These are phyloP conservation scores for Zeugodacus cucurbitae DNA, from an alignment of 1,140 invertebrate genomes.

Conservation along the genomic window DNA sequence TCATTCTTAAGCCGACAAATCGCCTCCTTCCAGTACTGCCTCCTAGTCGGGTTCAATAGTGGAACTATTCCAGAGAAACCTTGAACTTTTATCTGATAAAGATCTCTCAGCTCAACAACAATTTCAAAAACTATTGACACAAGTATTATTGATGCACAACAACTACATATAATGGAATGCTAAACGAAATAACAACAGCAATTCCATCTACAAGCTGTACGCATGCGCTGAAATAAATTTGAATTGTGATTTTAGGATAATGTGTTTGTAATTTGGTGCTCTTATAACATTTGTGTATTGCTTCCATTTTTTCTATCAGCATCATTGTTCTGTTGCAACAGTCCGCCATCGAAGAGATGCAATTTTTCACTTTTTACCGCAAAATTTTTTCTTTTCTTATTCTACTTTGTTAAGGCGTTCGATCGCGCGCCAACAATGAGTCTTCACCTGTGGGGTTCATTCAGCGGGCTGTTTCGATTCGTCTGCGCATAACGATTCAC, in stretches of 20 bases:
- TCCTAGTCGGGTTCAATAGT: too few relatives aligned
- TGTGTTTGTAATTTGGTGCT: too few relatives aligned
- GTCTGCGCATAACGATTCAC: neutral
- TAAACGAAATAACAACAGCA: neutral
- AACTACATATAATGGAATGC: neutral
- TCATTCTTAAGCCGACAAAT: too few relatives aligned
- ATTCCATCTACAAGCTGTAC: neutral
- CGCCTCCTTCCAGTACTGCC: too few relatives aligned
- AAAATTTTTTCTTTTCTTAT: neutral
- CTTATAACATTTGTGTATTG: neutral
- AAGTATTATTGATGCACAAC: too few relatives aligned
- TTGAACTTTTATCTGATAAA: too few relatives aligned
- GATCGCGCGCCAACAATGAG: neutral
- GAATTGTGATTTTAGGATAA: constrained; percentile 5
- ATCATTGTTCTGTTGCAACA: neutral
- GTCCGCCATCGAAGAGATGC: neutral
- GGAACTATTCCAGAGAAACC: too few relatives aligned
- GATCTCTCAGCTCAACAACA: too few relatives aligned
- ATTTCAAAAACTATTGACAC: too few relatives aligned
- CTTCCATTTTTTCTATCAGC: neutral
- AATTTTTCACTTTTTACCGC: neutral
- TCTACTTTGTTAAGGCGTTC: neutral
- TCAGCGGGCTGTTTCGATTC: neutral
- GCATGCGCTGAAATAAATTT: constrained; percentile 18
- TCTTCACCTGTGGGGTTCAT: neutral